Evolutionary conservation across 1,140 invertebrate genomes (phyloP), one percentile per base, ranked within the genome.

Genomic region (Saccostrea echinata): DNA sequence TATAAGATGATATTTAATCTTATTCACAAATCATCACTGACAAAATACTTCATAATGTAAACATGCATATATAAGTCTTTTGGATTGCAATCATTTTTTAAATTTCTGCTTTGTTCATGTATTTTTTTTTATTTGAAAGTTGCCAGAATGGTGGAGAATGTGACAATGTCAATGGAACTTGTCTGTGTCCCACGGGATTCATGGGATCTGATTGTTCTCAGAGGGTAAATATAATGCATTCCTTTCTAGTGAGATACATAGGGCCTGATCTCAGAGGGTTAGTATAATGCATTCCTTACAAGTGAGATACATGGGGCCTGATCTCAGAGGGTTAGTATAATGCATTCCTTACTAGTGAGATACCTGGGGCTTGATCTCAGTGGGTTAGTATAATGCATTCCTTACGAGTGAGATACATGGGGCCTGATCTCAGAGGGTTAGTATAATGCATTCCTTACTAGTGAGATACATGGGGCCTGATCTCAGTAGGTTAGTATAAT

Each of bases 131-230:
- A 43, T 82, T 80, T 68, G 84, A 61, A 35, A 91, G 90, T 27
- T 93, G 93, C 86, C 85, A 94, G 92, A 88, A 91, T 91, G n/a
- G 92, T 18, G 92, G 91, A 55, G 91, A 82, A 55, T 96, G 95
- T 89, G 92, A 95, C 94, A 96, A 97, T 18, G 95, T 96, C 43
- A 97, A 96, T 53, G 98, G 98, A 6, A 94, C 96, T 86, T 98
- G 98, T 94, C 95, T 96, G 81, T 98, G 98, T 93, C 96, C 96
- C 18, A 91, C 96, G 71, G 98, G 98, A 76, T 98, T 97, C 97
- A 97, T 96, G 86, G 97, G 95, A 51, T 61, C 90, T 1, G 64
- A 90, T 51, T 99, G 98, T 94, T 96, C 97, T 52, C 64, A 89
- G 96, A 97, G 76, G 85, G 93, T 93, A 86, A 86, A 84, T 24